phyloP scores from a whole-genome alignment of 2,113 vertebrate genomes.

The Argyrosomus japonicus region DNA sequence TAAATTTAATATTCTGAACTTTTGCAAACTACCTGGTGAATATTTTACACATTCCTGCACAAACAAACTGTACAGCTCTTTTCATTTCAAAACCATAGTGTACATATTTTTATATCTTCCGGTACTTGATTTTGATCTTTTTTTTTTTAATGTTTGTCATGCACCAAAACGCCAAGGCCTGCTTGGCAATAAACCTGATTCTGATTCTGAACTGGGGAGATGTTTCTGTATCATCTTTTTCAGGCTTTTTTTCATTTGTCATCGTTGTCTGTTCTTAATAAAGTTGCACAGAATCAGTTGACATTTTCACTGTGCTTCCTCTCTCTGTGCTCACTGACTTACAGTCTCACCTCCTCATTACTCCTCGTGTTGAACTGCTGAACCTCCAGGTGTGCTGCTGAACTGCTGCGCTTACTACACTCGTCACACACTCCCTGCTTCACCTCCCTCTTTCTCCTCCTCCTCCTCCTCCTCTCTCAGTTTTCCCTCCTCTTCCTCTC shows the following conservation, averaged over 20 bases:
- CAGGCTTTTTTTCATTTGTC: background rate
- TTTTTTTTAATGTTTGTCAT: no score
- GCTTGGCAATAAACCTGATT: no score
- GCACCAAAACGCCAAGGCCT: no score
- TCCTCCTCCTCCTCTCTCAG: background rate
- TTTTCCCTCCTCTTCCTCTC: constrained; percentile 11
- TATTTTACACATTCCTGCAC: no score
- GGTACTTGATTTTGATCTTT: no score
- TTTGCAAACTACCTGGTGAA: no score
- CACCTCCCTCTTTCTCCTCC: background rate
- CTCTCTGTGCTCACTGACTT: constrained; percentile 29
- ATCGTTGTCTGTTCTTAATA: background rate
- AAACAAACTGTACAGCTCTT: no score
- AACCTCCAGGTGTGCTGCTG: constrained; percentile 46
- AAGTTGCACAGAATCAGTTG: background rate
- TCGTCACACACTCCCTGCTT: background rate
- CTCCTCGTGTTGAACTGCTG: constrained; percentile 50
- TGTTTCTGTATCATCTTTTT: background rate
- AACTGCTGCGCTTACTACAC: constrained; percentile 17
- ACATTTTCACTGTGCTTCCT: background rate
- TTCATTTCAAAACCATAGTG: no score
- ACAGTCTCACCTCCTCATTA: constrained; percentile 41
- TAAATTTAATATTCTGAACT: no score
- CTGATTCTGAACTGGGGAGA: background rate
- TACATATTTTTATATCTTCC: no score